Evolutionary conservation across 1,140 invertebrate species (phyloP).

Genomic region (Bombus terrestris): DNA sequence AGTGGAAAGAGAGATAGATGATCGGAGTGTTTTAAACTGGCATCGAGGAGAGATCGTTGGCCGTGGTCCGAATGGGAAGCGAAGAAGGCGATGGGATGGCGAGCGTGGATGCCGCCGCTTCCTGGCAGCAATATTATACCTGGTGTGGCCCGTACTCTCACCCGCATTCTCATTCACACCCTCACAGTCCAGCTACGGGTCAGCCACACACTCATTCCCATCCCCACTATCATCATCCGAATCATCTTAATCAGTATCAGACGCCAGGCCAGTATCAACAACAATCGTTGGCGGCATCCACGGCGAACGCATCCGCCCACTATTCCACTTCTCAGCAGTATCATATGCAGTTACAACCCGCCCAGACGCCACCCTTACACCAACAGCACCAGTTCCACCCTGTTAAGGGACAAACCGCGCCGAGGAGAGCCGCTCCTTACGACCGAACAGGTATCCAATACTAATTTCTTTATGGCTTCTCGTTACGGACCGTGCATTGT

Average conservation of each 20-base stretch:
- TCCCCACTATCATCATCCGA: conserved; percentile 59
- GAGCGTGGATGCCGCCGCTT: conserved; percentile 65
- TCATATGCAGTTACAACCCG: conserved; percentile 73
- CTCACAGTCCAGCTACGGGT: conserved; percentile 12
- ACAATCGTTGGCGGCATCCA: conserved; percentile 48
- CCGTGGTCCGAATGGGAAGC: conserved; percentile 67
- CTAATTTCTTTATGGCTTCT: neutral
- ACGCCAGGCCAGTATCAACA: conserved; percentile 66
- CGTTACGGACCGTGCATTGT: neutral
- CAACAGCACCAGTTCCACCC: conserved; percentile 75
- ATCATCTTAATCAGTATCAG: conserved; percentile 66
- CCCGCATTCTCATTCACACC: conserved; percentile 54
- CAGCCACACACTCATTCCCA: conserved; percentile 19
- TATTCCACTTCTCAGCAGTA: conserved; percentile 71
- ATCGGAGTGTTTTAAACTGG: neutral
- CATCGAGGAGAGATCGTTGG: neutral
- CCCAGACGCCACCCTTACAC: conserved; percentile 72
- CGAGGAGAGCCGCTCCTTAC: conserved; percentile 64
- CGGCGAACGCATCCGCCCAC: conserved; percentile 56
- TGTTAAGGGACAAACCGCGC: conserved; percentile 64
- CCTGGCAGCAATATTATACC: conserved; percentile 77
- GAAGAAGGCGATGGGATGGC: conserved; percentile 69
- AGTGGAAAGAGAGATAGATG: neutral
- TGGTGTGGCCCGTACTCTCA: conserved; percentile 71
- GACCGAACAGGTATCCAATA: conserved; percentile 69